phyloP scores from a whole-genome alignment of 2,113 vertebrate genomes.

The Circaetus cinerascens region DNA sequence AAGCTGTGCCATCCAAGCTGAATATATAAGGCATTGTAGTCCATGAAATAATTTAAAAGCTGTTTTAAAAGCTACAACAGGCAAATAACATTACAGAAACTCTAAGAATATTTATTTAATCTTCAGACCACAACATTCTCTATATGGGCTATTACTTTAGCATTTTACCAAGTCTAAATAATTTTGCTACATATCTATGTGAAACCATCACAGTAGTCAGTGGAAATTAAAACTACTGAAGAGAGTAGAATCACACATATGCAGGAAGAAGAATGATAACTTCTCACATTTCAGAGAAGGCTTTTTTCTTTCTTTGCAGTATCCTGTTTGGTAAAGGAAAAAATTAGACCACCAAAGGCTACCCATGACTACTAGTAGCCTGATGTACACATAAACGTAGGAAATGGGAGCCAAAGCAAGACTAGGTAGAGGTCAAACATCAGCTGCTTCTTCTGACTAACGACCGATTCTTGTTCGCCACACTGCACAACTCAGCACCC shows the following conservation, averaged over 20 bases:
- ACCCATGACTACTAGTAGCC: not conserved
- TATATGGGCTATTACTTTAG: not conserved
- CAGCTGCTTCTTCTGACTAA: not conserved
- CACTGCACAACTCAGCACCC: not conserved
- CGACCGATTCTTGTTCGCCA: not conserved
- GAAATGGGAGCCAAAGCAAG: not conserved
- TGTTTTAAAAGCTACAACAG: not conserved
- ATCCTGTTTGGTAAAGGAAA: not conserved
- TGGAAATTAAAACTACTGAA: not conserved
- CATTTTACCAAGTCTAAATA: not conserved
- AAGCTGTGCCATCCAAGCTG: not conserved
- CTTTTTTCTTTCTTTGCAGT: not conserved
- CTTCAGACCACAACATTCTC: not conserved
- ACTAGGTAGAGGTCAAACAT: not conserved
- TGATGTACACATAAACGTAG: not conserved
- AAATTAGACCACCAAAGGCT: not conserved
- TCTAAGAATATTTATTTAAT: not conserved
- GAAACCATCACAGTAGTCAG: not conserved
- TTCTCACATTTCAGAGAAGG: not conserved
- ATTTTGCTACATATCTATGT: not conserved
- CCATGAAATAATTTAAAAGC: not conserved
- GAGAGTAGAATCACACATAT: not conserved
- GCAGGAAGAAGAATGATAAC: not conserved
- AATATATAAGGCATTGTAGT: not conserved
- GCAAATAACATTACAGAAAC: not conserved